Conservation (phyloP, 1,140 invertebrate species). For the Zaprionus lachaisei region DNA sequence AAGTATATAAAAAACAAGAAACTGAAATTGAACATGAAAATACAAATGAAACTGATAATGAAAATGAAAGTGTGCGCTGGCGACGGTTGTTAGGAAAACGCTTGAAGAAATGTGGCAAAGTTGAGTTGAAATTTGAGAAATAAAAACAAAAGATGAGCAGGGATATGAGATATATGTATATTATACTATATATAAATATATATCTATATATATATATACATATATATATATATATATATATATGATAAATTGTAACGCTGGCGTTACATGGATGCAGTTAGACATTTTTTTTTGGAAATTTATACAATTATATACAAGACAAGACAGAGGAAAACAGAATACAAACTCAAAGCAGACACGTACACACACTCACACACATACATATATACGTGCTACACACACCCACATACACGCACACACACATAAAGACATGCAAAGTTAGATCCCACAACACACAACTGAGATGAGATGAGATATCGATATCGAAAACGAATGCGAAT, state of each 20-base stretch:
- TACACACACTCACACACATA: constrained; percentile 1
- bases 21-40: constrained; percentile 24
- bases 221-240: constrained; percentile 21
- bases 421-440: constrained; percentile 19
- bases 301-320: constrained; percentile 54
- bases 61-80: constrained; percentile 55
- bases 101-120: constrained; percentile 31
- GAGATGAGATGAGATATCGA: constrained; percentile 19
- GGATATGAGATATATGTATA: constrained; percentile 41
- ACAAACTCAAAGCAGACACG: constrained; percentile 19
- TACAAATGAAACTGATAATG: background rate
- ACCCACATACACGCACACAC: constrained; percentile 13
- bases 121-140: constrained; percentile 13
- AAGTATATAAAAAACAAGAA: constrained; percentile 28
- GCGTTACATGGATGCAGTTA: constrained; percentile 54
- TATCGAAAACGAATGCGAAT: constrained; percentile 32
- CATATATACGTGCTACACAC: constrained; percentile 7
- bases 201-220: constrained; percentile 12
- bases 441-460: constrained; percentile 26
- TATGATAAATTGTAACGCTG: constrained; percentile 49
- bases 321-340: constrained; percentile 21
- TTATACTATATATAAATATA: constrained; percentile 36
- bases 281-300: constrained; percentile 47
- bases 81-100: constrained; percentile 64
- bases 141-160: constrained; percentile 27